phyloP scores from a whole-genome alignment of 1,140 invertebrate genomes.

The Bombus superbus region DNA sequence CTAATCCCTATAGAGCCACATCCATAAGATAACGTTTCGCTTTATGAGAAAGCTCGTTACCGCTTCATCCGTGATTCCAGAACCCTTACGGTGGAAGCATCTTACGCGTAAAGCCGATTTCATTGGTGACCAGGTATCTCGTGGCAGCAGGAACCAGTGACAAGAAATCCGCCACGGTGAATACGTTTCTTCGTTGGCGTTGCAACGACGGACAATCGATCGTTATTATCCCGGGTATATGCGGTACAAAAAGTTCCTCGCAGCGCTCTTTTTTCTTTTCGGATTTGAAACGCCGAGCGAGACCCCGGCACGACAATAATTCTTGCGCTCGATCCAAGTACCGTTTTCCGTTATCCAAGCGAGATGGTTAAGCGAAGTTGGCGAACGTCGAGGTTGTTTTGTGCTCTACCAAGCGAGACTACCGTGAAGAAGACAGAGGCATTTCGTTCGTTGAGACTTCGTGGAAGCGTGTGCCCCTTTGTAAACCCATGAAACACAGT shows the following conservation, averaged over 20 bases:
- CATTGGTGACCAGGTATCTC: not conserved
- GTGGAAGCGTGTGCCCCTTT: slow-evolving; percentile 48
- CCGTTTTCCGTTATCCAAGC: slow-evolving; percentile 72
- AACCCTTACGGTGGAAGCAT: slow-evolving; percentile 1
- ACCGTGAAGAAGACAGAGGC: slow-evolving; percentile 51
- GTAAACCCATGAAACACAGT: slow-evolving; percentile 22
- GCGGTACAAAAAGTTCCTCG: slow-evolving; percentile 37
- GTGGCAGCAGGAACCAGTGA: not conserved
- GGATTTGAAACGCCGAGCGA: slow-evolving; percentile 14
- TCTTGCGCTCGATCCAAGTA: slow-evolving; percentile 57
- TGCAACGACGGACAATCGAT: slow-evolving; percentile 50
- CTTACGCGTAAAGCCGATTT: slow-evolving; percentile 44
- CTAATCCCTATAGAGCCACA: not conserved
- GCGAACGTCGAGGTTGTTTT: slow-evolving; percentile 75
- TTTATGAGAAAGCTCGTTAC: not conserved
- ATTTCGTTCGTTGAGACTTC: slow-evolving; percentile 54
- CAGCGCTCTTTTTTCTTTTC: not conserved
- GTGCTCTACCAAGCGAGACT: slow-evolving; percentile 75
- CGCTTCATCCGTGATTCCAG: not conserved
- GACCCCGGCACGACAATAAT: slow-evolving; percentile 60
- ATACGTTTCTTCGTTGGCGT: slow-evolving; percentile 17
- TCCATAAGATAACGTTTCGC: no score
- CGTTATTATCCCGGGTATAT: slow-evolving; percentile 48
- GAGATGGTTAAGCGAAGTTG: slow-evolving; percentile 69
- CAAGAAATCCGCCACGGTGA: slow-evolving; percentile 25